Evolutionary conservation across 1,140 invertebrate genomes (phyloP), one percentile per base, ranked within the genome.

Genomic region (Riptortus pedestris): DNA sequence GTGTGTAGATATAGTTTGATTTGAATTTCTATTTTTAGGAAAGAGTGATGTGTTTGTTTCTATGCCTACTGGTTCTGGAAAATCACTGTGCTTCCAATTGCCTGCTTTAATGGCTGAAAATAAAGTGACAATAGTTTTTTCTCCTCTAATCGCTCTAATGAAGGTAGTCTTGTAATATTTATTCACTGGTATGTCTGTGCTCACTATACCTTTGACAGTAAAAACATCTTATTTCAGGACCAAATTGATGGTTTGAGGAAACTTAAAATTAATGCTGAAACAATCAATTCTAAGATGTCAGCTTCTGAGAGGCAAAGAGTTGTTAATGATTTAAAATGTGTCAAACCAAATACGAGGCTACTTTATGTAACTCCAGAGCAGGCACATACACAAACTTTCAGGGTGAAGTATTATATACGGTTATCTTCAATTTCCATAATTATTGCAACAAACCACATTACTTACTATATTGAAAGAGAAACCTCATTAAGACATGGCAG

Each of bases 311-410:
- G 89, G 28, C 83, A 85, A 67, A 75, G 79, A 63, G 84, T 96
- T 9, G 74, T 88, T 33, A 81, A 80, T 72, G 88, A 93, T 74
- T 75, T 94, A 43, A 81, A 80, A 67, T 80, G 80, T 31, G 80
- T 80, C 60, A 79, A 77, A 67, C 89, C 89, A 2, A 78, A 76
- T 63, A 87, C 85, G n/a, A 84, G 82, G 69, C 81, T 97, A 67
- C 75, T 97, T 1, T 97, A 96, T 75, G 83, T 97, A 2, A 96
- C 93, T 2, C 93, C 93, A 0, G 93, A 97, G 75, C 89, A 92
- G 73, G 87, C 88, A 58, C 84, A 84, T 27, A 93, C 89, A 18
- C 76, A 79, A 29, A 82, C 80, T 61, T 92, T 92, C 74, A 83
- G 85, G 75, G 75, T 78, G 69, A 59, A 29, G 65, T 26, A 11